Evolutionary conservation across 1,140 invertebrate species (phyloP), one percentile per base, ranked within the genome.

Genomic region (Brachionus paranguensis): DNA sequence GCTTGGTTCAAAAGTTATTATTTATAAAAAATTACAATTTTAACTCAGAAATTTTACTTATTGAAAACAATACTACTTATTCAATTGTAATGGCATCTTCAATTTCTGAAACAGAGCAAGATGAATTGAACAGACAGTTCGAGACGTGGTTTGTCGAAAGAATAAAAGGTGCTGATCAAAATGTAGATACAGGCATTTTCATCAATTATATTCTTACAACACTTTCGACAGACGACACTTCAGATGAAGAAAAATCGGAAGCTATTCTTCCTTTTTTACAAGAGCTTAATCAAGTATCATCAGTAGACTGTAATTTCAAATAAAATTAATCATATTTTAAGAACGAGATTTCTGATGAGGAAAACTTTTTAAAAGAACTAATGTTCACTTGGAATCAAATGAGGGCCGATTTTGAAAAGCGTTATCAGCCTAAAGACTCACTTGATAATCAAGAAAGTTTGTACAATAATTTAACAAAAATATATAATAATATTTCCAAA

Each of bases 181-280:
- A 50, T 50, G n/a, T 29, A 27, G 72, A 76, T 76, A 8, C 72
- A 50, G 47, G 43, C 3, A 76, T 76, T 47, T 76, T 76, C 50
- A 50, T 50, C 2, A 76, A 76, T 50, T 76, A 76, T 29, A 76
- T 76, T 14, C 27, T 76, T 27, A 47, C 72, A 24, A 47, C 72
- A 12, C 45, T 76, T 14, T 37, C 27, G 10, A 20, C 41, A 12
- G 72, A 76, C 11, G 72, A 76, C 27, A 76, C 11, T 50, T 50
- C 72, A 47, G 72, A 76, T 50, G 72, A 76, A 27, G 72, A 76
- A 50, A 76, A 76, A 50, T 47, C 24, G 7, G 72, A 76, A 76
- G 10, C 72, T 14, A 76, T 76, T n/a, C 17, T 29, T 7, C 72
- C 72, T 50, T 76, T 76, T 76, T 76, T 76, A 50, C 72, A 76